A percentile compares a stretch with the other conserved stretches of the same genome.
phyloP scores from a whole-genome alignment of 2,113 vertebrate genomes.

The Spea bombifrons region DNA sequence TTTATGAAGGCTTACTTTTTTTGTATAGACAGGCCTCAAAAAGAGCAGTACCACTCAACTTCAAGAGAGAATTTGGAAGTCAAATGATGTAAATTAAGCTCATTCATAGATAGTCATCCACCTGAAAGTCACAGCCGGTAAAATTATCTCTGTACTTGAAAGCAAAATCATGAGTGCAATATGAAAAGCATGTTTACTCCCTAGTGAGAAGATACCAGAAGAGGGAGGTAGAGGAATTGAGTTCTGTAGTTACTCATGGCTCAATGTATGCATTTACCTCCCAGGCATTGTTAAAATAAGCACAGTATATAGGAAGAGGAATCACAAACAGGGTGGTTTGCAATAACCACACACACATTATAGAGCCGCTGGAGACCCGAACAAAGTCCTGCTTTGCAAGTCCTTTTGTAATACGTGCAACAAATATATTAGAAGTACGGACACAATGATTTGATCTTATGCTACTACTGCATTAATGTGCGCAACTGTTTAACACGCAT shows the following conservation, averaged over 20 bases:
- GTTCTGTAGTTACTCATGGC: not conserved
- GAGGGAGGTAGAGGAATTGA: slow-evolving; percentile 4
- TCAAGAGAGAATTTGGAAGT: slow-evolving; percentile 15
- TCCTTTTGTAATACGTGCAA: no score
- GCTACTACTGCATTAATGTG: no score
- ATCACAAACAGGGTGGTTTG: slow-evolving; percentile 3
- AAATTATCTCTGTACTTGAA: slow-evolving; percentile 14
- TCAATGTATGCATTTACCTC: slow-evolving; percentile 22
- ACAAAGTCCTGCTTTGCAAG: no score
- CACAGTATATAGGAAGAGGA: not conserved
- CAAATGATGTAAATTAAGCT: slow-evolving; percentile 7
- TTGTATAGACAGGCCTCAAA: no score
- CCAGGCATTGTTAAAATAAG: slow-evolving; percentile 13
- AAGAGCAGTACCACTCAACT: not conserved
- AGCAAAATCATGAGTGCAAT: slow-evolving; percentile 16
- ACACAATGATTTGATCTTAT: no score
- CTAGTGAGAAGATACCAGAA: not conserved
- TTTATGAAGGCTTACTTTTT: no score
- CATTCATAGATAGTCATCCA: slow-evolving; percentile 2
- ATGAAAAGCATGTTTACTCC: slow-evolving; percentile 16
- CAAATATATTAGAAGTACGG: no score
- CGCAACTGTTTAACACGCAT: no score
- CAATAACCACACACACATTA: not conserved
- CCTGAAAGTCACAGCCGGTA: slow-evolving; percentile 17
- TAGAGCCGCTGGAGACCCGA: no score